phyloP scores from a whole-genome alignment of 2,797 vertebrate genomes.

The Melanotaenia pygmaea region DNA sequence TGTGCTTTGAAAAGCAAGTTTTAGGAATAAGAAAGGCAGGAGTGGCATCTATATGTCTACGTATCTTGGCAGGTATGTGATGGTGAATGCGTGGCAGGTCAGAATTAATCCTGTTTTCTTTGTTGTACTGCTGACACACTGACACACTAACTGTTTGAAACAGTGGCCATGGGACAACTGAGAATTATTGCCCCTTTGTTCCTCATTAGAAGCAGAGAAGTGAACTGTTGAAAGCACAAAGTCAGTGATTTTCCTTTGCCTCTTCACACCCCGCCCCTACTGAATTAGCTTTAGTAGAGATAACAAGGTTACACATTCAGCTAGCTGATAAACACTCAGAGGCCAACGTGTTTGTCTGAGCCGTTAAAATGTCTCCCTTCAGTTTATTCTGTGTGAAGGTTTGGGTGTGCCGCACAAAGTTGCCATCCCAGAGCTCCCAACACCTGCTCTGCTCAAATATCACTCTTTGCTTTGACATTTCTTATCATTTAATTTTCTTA shows the following conservation, averaged over 20 bases:
- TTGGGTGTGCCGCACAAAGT: slow-evolving; percentile 41
- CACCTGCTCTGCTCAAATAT: slow-evolving; percentile 3
- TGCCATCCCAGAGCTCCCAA: background rate
- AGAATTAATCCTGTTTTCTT: slow-evolving; percentile 6
- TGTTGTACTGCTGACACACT: slow-evolving; percentile 45
- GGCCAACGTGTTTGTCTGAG: slow-evolving; percentile 29
- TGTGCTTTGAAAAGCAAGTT: background rate
- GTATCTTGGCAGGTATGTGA: background rate
- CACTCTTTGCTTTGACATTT: slow-evolving; percentile 23
- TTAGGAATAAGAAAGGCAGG: slow-evolving; percentile 1
- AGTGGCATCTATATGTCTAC: background rate
- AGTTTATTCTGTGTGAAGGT: slow-evolving; percentile 31
- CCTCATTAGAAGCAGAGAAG: slow-evolving; percentile 30
- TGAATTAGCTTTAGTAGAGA: slow-evolving; percentile 58
- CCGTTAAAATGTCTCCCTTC: slow-evolving; percentile 24
- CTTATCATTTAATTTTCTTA: background rate
- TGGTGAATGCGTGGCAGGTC: slow-evolving; percentile 23
- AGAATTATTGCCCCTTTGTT: slow-evolving; percentile 32
- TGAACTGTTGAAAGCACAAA: slow-evolving; percentile 37
- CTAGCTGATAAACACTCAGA: slow-evolving; percentile 57
- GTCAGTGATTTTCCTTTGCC: slow-evolving; percentile 50
- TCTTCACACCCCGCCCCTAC: slow-evolving; percentile 22
- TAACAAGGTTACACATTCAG: slow-evolving; percentile 65
- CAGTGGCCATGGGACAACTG: background rate
- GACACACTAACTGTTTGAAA: slow-evolving; percentile 58